phyloP scores from a whole-genome alignment of 2,888 invertebrate genomes.

The Cantharis nigra region DNA sequence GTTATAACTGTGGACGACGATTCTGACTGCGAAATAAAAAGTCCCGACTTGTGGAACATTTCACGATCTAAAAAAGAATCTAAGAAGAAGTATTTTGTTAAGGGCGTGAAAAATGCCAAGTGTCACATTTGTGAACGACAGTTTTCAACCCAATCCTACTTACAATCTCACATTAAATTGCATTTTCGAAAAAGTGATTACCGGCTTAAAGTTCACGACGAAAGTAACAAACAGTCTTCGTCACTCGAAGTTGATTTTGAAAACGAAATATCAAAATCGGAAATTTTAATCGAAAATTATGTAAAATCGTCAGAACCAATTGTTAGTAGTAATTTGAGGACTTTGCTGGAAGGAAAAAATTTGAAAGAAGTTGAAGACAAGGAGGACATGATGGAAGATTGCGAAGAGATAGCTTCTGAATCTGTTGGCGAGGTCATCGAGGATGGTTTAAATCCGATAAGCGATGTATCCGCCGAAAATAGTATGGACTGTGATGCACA shows the following conservation, averaged over 20 bases:
- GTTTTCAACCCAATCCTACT: conserved; percentile 52
- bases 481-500: conserved; percentile 7
- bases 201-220: conserved; percentile 45
- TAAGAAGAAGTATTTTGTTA: conserved; percentile 47
- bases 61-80: background rate
- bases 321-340: background rate
- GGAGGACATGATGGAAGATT: background rate
- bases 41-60: background rate
- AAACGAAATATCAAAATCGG: background rate
- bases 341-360: background rate
- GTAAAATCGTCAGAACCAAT: background rate
- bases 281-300: conserved; percentile 4
- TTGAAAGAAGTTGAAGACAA: background rate
- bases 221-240: conserved; percentile 37
- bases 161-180: conserved; percentile 50
- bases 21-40: background rate
- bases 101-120: conserved; percentile 52
- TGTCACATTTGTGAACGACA: conserved; percentile 53
- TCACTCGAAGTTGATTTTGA: conserved; percentile 24
- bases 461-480: background rate
- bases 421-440: conserved; percentile 7
- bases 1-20: background rate
- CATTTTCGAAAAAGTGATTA: conserved; percentile 48
- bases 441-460: background rate
- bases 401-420: conserved; percentile 18